phyloP scores from a whole-genome alignment of 2,797 vertebrate species.

The Mormyrus proboscirostris region DNA sequence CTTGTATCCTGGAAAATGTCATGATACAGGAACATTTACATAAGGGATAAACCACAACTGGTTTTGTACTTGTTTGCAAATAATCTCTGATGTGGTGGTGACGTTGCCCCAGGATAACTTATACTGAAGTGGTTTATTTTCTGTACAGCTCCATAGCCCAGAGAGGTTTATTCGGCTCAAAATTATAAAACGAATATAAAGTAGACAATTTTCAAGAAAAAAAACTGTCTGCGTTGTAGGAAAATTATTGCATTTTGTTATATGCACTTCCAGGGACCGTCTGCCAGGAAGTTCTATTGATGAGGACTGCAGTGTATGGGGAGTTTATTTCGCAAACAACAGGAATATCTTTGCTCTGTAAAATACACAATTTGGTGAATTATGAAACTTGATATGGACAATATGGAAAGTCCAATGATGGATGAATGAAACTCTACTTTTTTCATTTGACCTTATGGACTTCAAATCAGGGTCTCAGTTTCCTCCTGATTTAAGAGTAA shows the following conservation, averaged over 20 bases:
- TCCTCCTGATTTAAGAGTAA: background rate
- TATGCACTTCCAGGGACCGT: background rate
- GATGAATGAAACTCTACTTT: background rate
- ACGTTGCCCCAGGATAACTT: background rate
- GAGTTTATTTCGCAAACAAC: background rate
- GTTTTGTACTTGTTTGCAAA: conserved; percentile 5
- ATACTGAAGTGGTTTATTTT: background rate
- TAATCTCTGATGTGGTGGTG: background rate
- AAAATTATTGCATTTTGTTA: background rate
- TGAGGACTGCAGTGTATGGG: background rate
- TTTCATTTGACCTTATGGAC: conserved; percentile 6
- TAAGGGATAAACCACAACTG: background rate
- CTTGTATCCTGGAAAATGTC: conserved; percentile 9
- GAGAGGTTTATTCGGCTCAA: background rate
- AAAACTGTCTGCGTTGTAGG: background rate
- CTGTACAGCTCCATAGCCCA: background rate
- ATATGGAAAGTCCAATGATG: background rate
- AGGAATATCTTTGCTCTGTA: background rate
- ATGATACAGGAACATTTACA: background rate
- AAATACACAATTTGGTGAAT: background rate
- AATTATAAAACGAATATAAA: background rate
- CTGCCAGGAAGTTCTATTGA: background rate
- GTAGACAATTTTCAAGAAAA: background rate
- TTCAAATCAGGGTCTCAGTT: conserved; percentile 7
- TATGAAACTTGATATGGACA: background rate